Evolutionary conservation across 2,113 vertebrate genomes (phyloP), one percentile per base, ranked within the genome.

Genomic region (Cheirogaleus medius): DNA sequence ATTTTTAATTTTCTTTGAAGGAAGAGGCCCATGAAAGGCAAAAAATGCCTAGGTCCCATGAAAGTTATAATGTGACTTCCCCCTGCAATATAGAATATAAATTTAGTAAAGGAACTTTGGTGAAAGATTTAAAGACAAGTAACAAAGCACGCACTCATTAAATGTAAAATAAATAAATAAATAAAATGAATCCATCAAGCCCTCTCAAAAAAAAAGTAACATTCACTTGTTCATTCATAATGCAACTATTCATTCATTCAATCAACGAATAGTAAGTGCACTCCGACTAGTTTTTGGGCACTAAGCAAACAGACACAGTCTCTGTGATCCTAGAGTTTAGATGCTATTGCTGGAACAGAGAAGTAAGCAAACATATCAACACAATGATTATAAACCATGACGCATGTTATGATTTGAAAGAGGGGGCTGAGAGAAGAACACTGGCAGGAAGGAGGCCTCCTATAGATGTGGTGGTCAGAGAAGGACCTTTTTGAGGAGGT

Each of bases 41-140:
- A 66, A 84, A 90, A 88, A 29, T 71, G 11, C 6, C 56, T 52
- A 47, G 9, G 37, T n/a, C 5, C 44, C 47, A 23, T 58, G 25
- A 88, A 94, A 91, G 34, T 56, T 52, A 49, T 68, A 39, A 60
- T 66, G 23, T 29, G 15, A 63, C 25, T 64, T 52, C 34, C 18
- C 76, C 27, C 34, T 6, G 32, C 32, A 34, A 88, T 77, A 39
- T 2, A 66, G 63, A 94, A 74, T 80, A 92, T 85, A 73, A 80
- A 92, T 58, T 95, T 66, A 74, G 47, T 69, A 93, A 89, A 44
- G 89, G 34, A 88, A 78, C 77, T 92, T 89, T 49, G n/a, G 71
- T 49, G 44, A 85, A 91, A 94, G 29, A 73, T 80, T 92, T 96
- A 88, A 85, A 68, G 34, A 68, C 18, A 58, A 32, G 6, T 73